These are phyloP conservation scores for Aphidius colemani DNA, from an alignment of 2,888 invertebrate genomes.

Conservation along the genomic window DNA sequence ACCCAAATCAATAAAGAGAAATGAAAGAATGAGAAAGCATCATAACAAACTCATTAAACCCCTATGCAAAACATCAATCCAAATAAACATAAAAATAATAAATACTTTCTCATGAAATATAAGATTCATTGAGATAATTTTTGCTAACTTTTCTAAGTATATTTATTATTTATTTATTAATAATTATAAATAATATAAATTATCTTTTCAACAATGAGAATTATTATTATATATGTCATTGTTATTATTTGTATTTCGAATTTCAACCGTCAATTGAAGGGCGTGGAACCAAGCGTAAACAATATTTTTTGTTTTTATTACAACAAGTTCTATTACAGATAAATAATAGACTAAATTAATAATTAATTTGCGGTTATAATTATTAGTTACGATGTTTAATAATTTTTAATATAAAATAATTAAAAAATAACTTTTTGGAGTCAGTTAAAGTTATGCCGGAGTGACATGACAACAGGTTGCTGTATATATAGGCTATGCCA, in stretches of 20 bases:
- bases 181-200: no score
- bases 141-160: no score
- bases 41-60: slow-evolving; percentile 19
- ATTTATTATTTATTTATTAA: no score
- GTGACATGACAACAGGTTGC: slow-evolving; percentile 29
- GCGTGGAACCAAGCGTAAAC: slow-evolving; percentile 17
- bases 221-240: background rate
- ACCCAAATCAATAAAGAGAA: slow-evolving; percentile 28
- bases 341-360: background rate
- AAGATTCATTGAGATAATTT: no score
- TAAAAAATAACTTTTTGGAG: no score
- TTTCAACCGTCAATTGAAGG: slow-evolving; percentile 28
- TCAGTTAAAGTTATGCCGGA: no score
- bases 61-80: background rate
- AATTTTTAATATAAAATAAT: no score
- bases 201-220: background rate
- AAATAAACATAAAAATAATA: slow-evolving; percentile 4
- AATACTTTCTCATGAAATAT: background rate
- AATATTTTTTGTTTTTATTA: no score
- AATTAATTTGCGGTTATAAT: background rate
- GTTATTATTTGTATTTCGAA: slow-evolving; percentile 29
- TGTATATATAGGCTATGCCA: background rate
- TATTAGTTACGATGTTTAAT: no score
- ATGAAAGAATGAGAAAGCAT: slow-evolving; percentile 17
- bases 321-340: no score